Conservation (phyloP, 37 sponge, comb jelly and placozoan species). For the Aplysina aerophoba region DNA sequence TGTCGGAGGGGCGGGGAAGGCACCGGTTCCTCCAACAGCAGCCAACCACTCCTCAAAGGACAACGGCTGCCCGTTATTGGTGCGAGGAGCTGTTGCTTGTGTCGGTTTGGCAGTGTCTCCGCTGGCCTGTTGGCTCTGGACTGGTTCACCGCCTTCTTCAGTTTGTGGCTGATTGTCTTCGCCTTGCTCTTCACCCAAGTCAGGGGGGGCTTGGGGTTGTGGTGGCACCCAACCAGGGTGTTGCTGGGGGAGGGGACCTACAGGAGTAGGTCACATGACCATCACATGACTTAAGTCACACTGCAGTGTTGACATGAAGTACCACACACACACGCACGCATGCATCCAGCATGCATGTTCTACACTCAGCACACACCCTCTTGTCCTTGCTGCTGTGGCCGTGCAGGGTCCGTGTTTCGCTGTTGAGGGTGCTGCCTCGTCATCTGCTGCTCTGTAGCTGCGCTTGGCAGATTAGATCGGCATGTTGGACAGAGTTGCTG, state of each 20-base stretch:
- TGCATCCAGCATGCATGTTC: neutral
- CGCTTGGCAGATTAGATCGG: slow-evolving; percentile 63
- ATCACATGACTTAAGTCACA: neutral
- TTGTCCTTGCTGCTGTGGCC: neutral
- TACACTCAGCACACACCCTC: neutral
- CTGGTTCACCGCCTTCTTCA: neutral
- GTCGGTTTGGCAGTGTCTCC: neutral
- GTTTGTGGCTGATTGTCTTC: neutral
- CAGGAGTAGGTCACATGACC: neutral
- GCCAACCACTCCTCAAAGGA: slow-evolving; percentile 8
- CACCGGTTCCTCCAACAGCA: neutral
- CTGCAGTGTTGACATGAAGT: too few relatives aligned
- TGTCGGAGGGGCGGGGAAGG: neutral
- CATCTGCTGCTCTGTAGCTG: slow-evolving; percentile 1
- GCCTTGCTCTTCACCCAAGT: neutral
- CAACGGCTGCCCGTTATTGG: neutral
- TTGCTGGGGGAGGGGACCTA: neutral
- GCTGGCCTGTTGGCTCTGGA: neutral
- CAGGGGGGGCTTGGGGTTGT: neutral
- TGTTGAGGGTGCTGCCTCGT: neutral
- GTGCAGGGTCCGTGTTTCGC: neutral
- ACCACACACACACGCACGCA: too few relatives aligned
- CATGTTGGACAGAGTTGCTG: slow-evolving; percentile 99
- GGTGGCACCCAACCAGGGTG: slow-evolving; percentile 15
- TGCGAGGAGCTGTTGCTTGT: neutral